Percentiles rank a stretch among this genome's conserved stretches.
Conservation (phyloP, 2,888 invertebrate genomes). For the Hypena proboscidalis region DNA sequence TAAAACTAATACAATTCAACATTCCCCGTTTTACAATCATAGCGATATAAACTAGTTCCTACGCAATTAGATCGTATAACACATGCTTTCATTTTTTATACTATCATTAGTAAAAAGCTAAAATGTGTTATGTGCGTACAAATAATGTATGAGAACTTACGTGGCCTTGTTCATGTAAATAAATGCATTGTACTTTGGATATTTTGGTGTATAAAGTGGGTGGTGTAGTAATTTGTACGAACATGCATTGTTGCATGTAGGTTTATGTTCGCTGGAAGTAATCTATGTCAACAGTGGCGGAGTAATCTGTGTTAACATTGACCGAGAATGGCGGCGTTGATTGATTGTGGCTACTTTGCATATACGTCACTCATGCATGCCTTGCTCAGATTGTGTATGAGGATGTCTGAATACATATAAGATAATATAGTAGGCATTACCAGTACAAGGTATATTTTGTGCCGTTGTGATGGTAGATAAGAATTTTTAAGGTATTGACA, state of each 20-base stretch:
- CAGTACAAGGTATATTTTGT: no score
- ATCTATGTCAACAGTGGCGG: neutral
- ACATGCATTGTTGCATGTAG: neutral
- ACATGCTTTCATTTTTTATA: conserved; percentile 27
- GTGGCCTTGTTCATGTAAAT: conserved; percentile 28
- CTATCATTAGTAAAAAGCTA: conserved; percentile 20
- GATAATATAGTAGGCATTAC: no score
- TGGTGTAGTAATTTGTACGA: neutral
- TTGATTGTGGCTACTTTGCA: no score
- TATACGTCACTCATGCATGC: no score
- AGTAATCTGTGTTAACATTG: neutral
- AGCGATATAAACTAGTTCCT: conserved; percentile 26
- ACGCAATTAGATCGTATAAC: conserved; percentile 18
- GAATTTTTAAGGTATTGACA: no score
- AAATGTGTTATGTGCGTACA: conserved; percentile 12
- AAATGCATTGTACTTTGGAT: conserved; percentile 8
- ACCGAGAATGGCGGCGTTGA: neutral
- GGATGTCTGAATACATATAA: no score
- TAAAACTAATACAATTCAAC: conserved; percentile 10
- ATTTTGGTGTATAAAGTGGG: conserved; percentile 1
- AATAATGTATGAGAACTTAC: conserved; percentile 14
- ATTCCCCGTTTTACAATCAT: conserved; percentile 11
- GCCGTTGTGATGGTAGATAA: no score
- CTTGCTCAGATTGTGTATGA: no score
- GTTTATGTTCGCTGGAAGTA: neutral